These are phyloP conservation scores for Cremastinae sp. DNA, from an alignment of 2,888 invertebrate genomes.

Conservation along the genomic window DNA sequence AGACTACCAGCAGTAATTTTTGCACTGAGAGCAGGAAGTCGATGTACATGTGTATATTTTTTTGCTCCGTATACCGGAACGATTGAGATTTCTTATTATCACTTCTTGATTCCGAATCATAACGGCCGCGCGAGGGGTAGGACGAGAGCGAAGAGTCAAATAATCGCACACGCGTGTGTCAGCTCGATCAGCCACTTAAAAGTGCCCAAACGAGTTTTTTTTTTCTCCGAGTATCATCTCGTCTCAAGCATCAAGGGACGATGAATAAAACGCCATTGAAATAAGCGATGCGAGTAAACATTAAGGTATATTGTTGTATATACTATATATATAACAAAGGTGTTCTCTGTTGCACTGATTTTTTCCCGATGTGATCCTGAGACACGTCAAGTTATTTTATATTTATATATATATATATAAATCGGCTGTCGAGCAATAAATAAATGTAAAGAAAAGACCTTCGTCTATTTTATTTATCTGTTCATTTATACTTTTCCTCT, in stretches of 20 bases:
- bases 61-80: too few relatives aligned
- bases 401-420: too few relatives aligned
- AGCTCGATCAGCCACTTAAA: constrained; percentile 75
- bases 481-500: neutral
- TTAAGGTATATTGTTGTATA: too few relatives aligned
- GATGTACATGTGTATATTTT: too few relatives aligned
- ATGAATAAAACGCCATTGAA: constrained; percentile 47
- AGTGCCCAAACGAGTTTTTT: constrained; percentile 60
- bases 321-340: constrained; percentile 70
- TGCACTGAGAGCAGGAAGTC: too few relatives aligned
- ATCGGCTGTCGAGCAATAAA: too few relatives aligned
- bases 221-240: neutral
- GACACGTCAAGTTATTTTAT: too few relatives aligned
- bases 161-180: constrained; percentile 69
- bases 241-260: constrained; percentile 40
- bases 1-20: too few relatives aligned
- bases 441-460: too few relatives aligned
- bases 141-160: constrained; percentile 61
- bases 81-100: constrained; percentile 1
- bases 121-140: constrained; percentile 7
- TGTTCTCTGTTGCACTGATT: constrained; percentile 25
- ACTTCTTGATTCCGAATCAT: constrained; percentile 15
- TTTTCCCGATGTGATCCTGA: too few relatives aligned
- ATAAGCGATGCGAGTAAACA: constrained; percentile 63
- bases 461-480: constrained; percentile 14